Base-by-base conservation (phyloP, 2,888 invertebrate species). In the Dolichomitus sp. region DNA sequence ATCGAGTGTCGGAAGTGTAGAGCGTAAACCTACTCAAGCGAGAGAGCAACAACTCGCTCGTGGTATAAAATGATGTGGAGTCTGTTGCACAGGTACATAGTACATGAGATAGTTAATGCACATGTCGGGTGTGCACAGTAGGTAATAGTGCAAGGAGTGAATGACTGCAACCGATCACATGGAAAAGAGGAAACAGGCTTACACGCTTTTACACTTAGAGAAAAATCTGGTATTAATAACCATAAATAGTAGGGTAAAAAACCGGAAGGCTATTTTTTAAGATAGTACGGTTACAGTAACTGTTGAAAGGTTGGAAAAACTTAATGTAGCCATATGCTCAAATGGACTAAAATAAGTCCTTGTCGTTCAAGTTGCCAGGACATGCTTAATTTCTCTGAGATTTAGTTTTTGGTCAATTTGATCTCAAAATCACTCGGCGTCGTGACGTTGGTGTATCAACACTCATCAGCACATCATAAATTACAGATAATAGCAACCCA, bases 71-170 rank as follows among this genome's bases (percentile, higher is more conserved):
- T 37, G 69, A 17, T 33, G 33, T 52, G 48, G 17, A 66, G 48
- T 48, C n/a, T 30, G 50, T 23, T 69, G 40, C 37, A 19, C 11
- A 37, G 23, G 69, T 69, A 48, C 66, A n/a, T n/a, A n/a, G n/a
- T 50, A 17, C 48, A 33, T 33, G 23, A 7, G 42, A 52, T 57
- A 76, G 42, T 50, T 50, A 50, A 50, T 27, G 30, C 48, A 27
- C 40, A 69, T 40, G 23, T 40, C 23, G 33, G 68, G 57, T 63
- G 81, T 61, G 81, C 75, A 69, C 80, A 86, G 83, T 86, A 88
- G 88, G 87, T 89, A 88, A 80, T 84, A 85, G 52, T 19, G 40
- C 81, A 74, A 76, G 74, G 89, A 88, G 83, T 88, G 86, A 88
- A 89, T 86, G 89, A 88, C 85, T 86, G 85, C 33, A 30, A n/a